Evolutionary conservation across 1,140 invertebrate species (phyloP).

Genomic region (Leptoteleia sp.): DNA sequence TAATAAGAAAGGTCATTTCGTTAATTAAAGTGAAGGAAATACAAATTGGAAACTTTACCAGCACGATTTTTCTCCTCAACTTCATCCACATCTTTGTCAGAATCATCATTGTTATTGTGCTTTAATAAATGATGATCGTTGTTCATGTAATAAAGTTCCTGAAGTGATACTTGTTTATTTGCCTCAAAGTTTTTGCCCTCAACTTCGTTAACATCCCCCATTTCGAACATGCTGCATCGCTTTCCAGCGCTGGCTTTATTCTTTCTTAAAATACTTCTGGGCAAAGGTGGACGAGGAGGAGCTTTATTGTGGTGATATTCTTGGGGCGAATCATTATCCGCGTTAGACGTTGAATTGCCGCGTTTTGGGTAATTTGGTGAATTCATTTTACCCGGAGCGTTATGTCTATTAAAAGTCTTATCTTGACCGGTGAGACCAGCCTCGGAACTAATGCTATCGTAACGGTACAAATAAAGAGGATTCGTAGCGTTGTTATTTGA

Average conservation of each 20-base stretch:
- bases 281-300: conserved; percentile 86
- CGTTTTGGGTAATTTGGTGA: conserved; percentile 84
- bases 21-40: too few relatives aligned
- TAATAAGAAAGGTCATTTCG: too few relatives aligned
- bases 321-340: conserved; percentile 78
- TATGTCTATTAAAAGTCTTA: conserved; percentile 74
- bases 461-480: conserved; percentile 90
- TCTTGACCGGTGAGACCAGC: conserved; percentile 83
- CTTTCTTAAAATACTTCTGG: conserved; percentile 87
- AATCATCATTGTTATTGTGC: conserved; percentile 72
- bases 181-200: conserved; percentile 82
- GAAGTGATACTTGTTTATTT: conserved; percentile 86
- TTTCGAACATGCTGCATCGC: conserved; percentile 91
- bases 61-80: conserved; percentile 75
- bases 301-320: conserved; percentile 80
- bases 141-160: conserved; percentile 87
- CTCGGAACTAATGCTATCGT: conserved; percentile 88
- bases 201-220: conserved; percentile 82
- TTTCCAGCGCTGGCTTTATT: conserved; percentile 83
- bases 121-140: conserved; percentile 80
- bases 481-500: conserved; percentile 82
- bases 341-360: conserved; percentile 84
- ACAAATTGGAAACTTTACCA: too few relatives aligned
- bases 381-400: conserved; percentile 73
- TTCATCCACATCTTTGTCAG: conserved; percentile 79